Evolutionary conservation across 2,797 vertebrate species (phyloP).

Genomic region (Tamandua tetradactyla): DNA sequence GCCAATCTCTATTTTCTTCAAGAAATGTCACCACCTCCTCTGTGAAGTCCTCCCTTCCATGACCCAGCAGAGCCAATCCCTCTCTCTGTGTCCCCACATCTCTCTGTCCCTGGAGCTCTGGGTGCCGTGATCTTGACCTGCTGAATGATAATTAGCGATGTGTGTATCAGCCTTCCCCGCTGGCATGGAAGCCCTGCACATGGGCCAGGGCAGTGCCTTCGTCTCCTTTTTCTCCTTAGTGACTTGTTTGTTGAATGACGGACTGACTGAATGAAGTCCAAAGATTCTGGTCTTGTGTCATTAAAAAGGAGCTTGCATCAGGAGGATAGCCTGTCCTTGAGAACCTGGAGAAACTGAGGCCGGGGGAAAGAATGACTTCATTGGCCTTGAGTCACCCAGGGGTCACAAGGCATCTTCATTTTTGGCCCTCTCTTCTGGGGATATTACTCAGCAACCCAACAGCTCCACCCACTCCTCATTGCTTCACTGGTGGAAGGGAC

Average conservation of each 20-base stretch:
- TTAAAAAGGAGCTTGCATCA: neutral
- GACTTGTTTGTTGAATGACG: neutral
- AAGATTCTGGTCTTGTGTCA: constrained; percentile 1
- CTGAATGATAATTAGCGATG: too few species aligned
- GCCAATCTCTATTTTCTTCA: neutral
- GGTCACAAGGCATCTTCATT: constrained; percentile 46
- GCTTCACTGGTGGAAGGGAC: neutral
- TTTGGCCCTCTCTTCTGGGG: neutral
- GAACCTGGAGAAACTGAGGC: neutral
- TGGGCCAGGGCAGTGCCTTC: neutral
- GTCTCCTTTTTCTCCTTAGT: neutral
- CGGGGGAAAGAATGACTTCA: constrained; percentile 55
- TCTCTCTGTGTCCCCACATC: neutral
- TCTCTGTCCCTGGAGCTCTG: neutral
- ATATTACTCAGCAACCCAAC: constrained; percentile 65
- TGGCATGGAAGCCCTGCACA: too few species aligned
- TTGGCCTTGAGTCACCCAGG: neutral
- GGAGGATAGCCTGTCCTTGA: neutral
- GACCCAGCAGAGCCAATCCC: neutral
- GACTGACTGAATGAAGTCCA: neutral
- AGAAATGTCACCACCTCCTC: neutral
- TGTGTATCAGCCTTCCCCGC: neutral
- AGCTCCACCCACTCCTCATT: constrained; percentile 28
- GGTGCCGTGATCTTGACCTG: neutral
- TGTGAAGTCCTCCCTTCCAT: neutral